phyloP scores from a whole-genome alignment of 2,888 invertebrate genomes.

The Amphipoea oculea region DNA sequence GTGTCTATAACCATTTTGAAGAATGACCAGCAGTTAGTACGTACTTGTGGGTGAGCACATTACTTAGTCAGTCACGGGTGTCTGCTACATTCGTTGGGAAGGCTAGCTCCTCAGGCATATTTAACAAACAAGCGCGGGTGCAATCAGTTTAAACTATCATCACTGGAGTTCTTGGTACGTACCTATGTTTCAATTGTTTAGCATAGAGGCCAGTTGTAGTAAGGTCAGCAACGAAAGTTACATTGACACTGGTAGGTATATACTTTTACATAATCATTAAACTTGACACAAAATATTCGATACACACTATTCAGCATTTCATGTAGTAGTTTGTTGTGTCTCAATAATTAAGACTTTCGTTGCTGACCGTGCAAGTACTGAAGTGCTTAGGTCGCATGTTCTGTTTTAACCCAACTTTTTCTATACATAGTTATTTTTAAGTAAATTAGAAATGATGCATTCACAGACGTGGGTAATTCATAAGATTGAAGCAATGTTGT shows the following conservation, averaged over 20 bases:
- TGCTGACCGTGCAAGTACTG: constrained; percentile 6
- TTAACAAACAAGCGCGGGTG: constrained; percentile 34
- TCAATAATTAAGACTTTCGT: background rate
- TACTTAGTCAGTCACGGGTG: constrained; percentile 4
- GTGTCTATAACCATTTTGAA: constrained; percentile 8
- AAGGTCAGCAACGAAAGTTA: background rate
- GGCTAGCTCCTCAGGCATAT: constrained; percentile 8
- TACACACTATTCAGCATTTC: background rate
- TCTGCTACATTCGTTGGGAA: background rate
- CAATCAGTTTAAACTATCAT: background rate
- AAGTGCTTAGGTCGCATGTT: background rate
- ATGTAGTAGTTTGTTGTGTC: background rate
- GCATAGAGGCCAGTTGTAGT: background rate
- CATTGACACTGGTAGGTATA: background rate
- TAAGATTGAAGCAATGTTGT: background rate
- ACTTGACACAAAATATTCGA: background rate
- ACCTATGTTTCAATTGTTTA: background rate
- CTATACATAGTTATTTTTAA: background rate
- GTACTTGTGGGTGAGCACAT: background rate
- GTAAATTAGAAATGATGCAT: background rate
- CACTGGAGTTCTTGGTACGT: constrained; percentile 20
- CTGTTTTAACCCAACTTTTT: background rate
- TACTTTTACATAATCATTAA: background rate
- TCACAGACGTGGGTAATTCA: background rate
- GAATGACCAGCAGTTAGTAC: background rate